Percentiles rank a stretch among this genome's conserved stretches.
Conservation (phyloP, 2,113 vertebrate genomes). For the Anser cygnoides region DNA sequence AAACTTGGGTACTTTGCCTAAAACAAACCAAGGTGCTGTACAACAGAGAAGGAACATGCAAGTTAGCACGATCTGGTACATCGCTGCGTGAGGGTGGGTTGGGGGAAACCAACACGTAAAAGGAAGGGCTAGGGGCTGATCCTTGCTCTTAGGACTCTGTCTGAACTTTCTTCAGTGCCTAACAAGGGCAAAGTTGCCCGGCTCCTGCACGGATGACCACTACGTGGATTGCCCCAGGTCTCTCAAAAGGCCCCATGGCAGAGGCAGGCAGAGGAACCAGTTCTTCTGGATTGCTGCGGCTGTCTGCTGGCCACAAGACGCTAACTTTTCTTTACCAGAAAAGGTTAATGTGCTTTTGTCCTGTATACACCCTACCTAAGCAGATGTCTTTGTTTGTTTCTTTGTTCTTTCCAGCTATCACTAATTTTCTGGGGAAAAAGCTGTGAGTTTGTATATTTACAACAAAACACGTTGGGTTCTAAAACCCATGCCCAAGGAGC, state of each 20-base stretch:
- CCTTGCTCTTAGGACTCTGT: not conserved
- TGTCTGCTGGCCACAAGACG: not conserved
- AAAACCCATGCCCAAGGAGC: not conserved
- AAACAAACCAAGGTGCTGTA: not conserved
- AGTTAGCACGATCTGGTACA: rapidly evolving
- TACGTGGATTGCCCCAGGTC: not conserved
- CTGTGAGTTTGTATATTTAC: not conserved
- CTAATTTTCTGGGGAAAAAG: not conserved
- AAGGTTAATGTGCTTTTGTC: not conserved
- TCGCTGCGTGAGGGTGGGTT: not conserved
- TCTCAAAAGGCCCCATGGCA: not conserved
- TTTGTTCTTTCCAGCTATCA: not conserved
- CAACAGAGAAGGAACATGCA: not conserved
- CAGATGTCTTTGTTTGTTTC: not conserved
- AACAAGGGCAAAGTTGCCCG: not conserved
- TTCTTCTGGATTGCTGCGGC: not conserved
- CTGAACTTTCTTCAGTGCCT: not conserved
- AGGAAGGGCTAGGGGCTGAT: not conserved
- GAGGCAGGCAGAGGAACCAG: constrained; percentile 41
- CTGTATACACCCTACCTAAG: not conserved
- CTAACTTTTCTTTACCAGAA: not conserved
- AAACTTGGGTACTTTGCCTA: not conserved
- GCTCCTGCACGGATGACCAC: not conserved
- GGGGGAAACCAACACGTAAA: not conserved
- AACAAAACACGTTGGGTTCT: not conserved